Base-by-base conservation (phyloP, 2,797 vertebrate species). In the Sparidentex hasta region DNA sequence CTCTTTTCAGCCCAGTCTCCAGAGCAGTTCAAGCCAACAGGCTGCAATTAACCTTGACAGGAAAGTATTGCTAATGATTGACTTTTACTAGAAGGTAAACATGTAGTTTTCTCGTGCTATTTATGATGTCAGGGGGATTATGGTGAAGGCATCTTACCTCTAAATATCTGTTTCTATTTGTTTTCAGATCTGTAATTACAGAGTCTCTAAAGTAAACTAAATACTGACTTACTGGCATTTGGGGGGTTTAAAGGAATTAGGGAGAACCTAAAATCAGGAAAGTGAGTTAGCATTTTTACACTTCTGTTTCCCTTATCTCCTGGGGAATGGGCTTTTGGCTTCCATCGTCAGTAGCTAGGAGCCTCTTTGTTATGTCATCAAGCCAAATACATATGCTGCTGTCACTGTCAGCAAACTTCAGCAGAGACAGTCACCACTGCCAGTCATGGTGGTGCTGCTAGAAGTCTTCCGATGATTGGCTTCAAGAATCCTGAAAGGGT, bases 11-110 rank as follows among this genome's bases (percentile, higher is more conserved):
- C 20, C n/a, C 38, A 41, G 21, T 20, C 23, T 47, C 57, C 7
- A 41, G 8, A 81, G 23, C n/a, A 41, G 46, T 58, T n/a, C 2
- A 2, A 54, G 20, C 13, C 44, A 38, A 52, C 11, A 47, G 48
- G 43, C n/a, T 68, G 50, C 18, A 57, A 18, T 74, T 62, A 51
- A 82, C 62, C 50, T 78, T 71, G 27, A 51, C 52, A n/a, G 47
- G 8, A 41, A 73, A 46, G 46, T 18, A 38, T 21, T 18, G 43
- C 29, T 54, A 13, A n/a, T 55, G 11, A n/a, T 18, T 78, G 44
- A 56, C 4, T 62, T 71, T 48, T 9, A 27, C 18, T 1, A 1
- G 20, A 17, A 61, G 59, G 61, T 29, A 43, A 47, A 21, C 27
- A 12, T 50, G 25, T 43, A 57, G 20, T 48, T 56, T 48, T 58